Percentiles rank a stretch among this genome's conserved stretches.
Evolutionary conservation across 2,888 invertebrate species (phyloP).

Genomic region (Clivina fossor): DNA sequence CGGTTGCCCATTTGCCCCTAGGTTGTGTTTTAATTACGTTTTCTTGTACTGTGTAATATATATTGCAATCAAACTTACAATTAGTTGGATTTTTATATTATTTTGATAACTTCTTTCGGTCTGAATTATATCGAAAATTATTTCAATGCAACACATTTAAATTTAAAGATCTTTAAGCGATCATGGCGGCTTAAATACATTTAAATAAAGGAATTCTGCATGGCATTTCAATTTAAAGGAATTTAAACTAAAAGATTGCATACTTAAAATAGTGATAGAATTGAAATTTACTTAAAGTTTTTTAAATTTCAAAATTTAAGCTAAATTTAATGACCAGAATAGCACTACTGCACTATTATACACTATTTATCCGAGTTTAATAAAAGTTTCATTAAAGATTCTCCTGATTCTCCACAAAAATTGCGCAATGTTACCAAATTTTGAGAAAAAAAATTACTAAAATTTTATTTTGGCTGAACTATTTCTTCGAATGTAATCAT

Average conservation of each 20-base stretch:
- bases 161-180: background rate
- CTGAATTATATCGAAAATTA: background rate
- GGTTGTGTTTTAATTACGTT: slow-evolving; percentile 21
- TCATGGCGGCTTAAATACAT: background rate
- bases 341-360: too few relatives aligned
- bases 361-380: too few relatives aligned
- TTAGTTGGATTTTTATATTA: slow-evolving; percentile 8
- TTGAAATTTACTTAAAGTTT: too few relatives aligned
- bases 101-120: slow-evolving; percentile 1
- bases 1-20: background rate
- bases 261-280: too few relatives aligned
- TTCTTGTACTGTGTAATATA: slow-evolving; percentile 9
- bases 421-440: background rate
- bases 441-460: background rate
- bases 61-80: background rate
- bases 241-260: too few relatives aligned
- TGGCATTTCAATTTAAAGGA: too few relatives aligned
- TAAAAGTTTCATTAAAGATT: background rate
- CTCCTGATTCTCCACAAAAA: background rate
- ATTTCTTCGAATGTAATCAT: background rate
- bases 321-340: too few relatives aligned
- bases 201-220: too few relatives aligned
- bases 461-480: background rate
- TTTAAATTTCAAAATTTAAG: too few relatives aligned
- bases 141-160: background rate